Evolutionary conservation across 2,113 vertebrate species (phyloP), one percentile per base, ranked within the genome.

Genomic region (Mesembrinibis cayennensis): DNA sequence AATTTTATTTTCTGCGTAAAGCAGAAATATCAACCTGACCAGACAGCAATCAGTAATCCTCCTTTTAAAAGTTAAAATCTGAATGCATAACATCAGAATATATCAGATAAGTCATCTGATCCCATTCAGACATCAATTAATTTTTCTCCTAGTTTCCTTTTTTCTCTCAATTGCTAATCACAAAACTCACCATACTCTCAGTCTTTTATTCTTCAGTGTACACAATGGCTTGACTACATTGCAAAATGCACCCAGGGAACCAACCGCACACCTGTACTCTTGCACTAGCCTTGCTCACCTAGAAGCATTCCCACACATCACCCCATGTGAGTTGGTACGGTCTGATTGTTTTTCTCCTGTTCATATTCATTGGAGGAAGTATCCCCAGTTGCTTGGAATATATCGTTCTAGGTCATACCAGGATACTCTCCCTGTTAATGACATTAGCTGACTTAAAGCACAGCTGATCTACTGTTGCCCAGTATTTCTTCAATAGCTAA

Each of bases 251-350:
- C 13, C 23, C 45, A 34, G 27, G 50, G 38, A 82, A 70, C 14
- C 30, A 79, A 49, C 22, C 74, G 15, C 4, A 62, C 56, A 53
- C 36, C 55, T 65, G 13, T 36, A 66, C 27, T 89, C 30, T 23
- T 66, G n/a, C 61, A 40, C 12, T 17, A 85, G 25, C 32, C 29
- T 67, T 76, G 58, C 52, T 87, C 72, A 65, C 44, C 63, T n/a
- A 47, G 20, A 67, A 53, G 36, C 34, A 36, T 32, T 85, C 30
- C 74, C n/a, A 88, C 14, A 71, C 30, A 70, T 9, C n/a, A 59
- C 16, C 40, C 26, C 36, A 52, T 10, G 2, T 5, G 16, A 70
- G 26, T 10, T 69, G 1, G 7, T 38, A 47, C 0, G 0, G 20
- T n/a, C 19, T 25, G 42, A 63, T 5, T 47, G 16, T 25, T 87